phyloP scores from a whole-genome alignment of 1,140 invertebrate genomes.

The Brachionus rubens region DNA sequence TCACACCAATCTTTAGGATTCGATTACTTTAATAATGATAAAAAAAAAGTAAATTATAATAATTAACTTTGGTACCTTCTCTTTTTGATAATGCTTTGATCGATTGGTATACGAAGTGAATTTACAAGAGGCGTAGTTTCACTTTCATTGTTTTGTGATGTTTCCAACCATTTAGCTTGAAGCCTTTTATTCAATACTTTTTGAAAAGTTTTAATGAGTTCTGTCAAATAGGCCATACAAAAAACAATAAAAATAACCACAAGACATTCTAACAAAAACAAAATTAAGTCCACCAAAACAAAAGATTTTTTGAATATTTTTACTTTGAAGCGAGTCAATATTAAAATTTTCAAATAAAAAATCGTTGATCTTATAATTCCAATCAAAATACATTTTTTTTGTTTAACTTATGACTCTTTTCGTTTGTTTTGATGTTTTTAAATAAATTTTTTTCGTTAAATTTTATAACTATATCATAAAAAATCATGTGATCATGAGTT shows the following conservation, averaged over 20 bases:
- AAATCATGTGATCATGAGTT: too few relatives aligned
- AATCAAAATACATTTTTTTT: conserved; percentile 36
- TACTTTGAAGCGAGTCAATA: conserved; percentile 24
- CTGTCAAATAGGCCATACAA: conserved; percentile 20
- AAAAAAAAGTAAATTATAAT: too few relatives aligned
- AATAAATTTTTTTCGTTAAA: background rate
- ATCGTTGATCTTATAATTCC: conserved; percentile 28
- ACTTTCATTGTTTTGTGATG: background rate
- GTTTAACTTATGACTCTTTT: background rate
- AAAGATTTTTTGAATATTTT: background rate
- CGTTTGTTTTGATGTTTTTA: background rate
- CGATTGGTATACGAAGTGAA: background rate
- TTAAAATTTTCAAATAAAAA: conserved; percentile 42
- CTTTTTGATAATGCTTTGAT: conserved; percentile 12
- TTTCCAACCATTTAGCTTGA: background rate
- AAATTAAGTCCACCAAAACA: background rate
- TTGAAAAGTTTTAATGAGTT: conserved; percentile 18
- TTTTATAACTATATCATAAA: too few relatives aligned
- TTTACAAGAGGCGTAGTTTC: conserved; percentile 17
- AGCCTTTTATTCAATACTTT: conserved; percentile 18
- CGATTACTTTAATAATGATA: too few relatives aligned
- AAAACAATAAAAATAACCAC: conserved; percentile 31
- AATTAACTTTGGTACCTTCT: background rate
- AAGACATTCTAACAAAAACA: conserved; percentile 13
- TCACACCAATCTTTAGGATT: too few relatives aligned